Percentiles rank a stretch among this genome's conserved stretches.
Evolutionary conservation across 2,888 invertebrate genomes (phyloP).

Genomic region (Ecliptopera silaceata): DNA sequence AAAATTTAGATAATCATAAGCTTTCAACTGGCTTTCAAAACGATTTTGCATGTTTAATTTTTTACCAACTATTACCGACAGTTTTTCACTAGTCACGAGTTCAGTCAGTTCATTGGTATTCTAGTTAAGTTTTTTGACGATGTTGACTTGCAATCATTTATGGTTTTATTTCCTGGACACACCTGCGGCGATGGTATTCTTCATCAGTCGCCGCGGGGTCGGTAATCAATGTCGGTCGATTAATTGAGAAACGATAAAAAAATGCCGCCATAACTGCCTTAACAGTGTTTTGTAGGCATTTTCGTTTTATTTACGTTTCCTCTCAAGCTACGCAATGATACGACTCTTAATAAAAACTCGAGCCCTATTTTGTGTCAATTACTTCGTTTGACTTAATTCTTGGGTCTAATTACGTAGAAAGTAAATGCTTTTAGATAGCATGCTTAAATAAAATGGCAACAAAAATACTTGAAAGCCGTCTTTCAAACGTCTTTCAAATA

Average conservation of each 20-base stretch:
- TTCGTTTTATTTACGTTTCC: conserved; percentile 3
- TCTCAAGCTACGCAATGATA: conserved; percentile 9
- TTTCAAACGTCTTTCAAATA: too few relatives aligned
- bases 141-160: conserved; percentile 49
- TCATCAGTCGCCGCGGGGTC: conserved; percentile 34
- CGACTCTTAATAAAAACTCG: neutral
- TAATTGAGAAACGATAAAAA: conserved; percentile 13
- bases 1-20: conserved; percentile 68
- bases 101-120: conserved; percentile 26
- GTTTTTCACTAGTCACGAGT: conserved; percentile 51
- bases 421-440: neutral
- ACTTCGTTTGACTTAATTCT: neutral
- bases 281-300: conserved; percentile 12
- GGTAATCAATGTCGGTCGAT: conserved; percentile 39
- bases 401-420: neutral
- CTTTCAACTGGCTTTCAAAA: conserved; percentile 69
- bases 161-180: conserved; percentile 47
- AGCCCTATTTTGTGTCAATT: neutral
- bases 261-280: neutral
- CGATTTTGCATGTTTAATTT: conserved; percentile 60
- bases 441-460: neutral
- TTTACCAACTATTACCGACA: conserved; percentile 55
- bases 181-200: conserved; percentile 47
- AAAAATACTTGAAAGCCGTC: neutral
- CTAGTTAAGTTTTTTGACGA: conserved; percentile 32